Evolutionary conservation across 1,140 invertebrate genomes (phyloP), one percentile per base, ranked within the genome.

Genomic region (Schmidtea mediterranea): DNA sequence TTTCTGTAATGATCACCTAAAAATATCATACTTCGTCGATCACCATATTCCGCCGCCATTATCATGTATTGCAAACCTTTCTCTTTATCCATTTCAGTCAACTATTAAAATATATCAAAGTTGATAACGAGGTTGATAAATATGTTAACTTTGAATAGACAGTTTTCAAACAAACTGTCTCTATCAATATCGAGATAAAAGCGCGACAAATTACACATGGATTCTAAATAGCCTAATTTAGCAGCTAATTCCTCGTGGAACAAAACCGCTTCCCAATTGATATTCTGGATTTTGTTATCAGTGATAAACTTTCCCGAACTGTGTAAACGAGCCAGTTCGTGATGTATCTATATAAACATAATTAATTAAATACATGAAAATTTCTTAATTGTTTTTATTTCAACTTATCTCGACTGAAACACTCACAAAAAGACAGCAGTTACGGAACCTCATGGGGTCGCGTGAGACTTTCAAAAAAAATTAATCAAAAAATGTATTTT

Each of bases 321-420:
- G 54, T 74, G 69, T 55, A 73, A 73, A 50, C 70, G 69, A 13
- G 69, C 67, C 53, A 73, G 56, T 51, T 73, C 72, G 51, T 73
- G 63, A 57, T 73, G 72, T 51, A 73, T 65, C 65, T 72, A 57
- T 49, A 32, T 16, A 40, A 15, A 21, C 3, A 16, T 5, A 40
- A 16, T 5, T 16, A 40, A 40, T 40, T 5, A 40, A 15, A 15
- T 5, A n/a, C n/a, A n/a, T n/a, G n/a, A n/a, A n/a, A n/a, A n/a
- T n/a, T n/a, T n/a, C n/a, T n/a, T n/a, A n/a, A n/a, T n/a, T n/a
- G n/a, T n/a, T n/a, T n/a, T n/a, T n/a, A n/a, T n/a, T n/a, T n/a
- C n/a, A n/a, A n/a, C n/a, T n/a, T n/a, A n/a, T n/a, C n/a, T n/a
- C n/a, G n/a, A n/a, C n/a, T n/a, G n/a, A n/a, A n/a, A n/a, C n/a